These are phyloP conservation scores for Seriola dumerili DNA, from an alignment of 2,113 vertebrate genomes.

Conservation along the genomic window DNA sequence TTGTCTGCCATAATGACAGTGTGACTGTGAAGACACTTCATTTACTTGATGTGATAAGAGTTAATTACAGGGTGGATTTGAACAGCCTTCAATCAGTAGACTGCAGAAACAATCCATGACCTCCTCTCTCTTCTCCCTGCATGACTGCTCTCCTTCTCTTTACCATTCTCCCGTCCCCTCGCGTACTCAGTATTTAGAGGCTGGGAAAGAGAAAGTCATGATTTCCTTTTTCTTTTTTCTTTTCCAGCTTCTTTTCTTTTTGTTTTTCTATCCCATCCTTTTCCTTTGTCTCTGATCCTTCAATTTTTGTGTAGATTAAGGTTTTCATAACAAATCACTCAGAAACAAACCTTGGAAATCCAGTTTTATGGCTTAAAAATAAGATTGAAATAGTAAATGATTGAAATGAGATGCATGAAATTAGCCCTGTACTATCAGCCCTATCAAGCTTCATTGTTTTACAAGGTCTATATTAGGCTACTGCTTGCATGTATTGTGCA, in stretches of 20 bases:
- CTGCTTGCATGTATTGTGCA: neutral
- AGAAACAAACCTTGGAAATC: too few species aligned
- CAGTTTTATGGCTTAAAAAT: neutral
- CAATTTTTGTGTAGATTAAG: neutral
- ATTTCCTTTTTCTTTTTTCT: neutral
- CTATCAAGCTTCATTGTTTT: neutral
- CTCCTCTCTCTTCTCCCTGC: constrained; percentile 12
- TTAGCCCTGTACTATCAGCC: neutral
- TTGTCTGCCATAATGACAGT: constrained; percentile 51
- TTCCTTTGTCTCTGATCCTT: neutral
- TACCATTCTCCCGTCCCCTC: neutral
- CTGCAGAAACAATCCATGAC: constrained; percentile 47
- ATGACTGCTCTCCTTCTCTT: constrained; percentile 8
- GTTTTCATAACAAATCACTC: neutral
- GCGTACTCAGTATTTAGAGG: neutral
- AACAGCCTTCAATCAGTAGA: constrained; percentile 49
- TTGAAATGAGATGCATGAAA: neutral
- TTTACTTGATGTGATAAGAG: constrained; percentile 56
- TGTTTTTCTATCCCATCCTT: neutral
- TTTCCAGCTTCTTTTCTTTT: neutral
- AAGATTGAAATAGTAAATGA: neutral
- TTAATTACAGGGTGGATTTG: constrained; percentile 62
- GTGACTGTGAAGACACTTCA: constrained; percentile 45
- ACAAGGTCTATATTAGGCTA: neutral
- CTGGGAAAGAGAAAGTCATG: neutral